Evolutionary conservation across 1,140 invertebrate species (phyloP), one percentile per base, ranked within the genome.

Genomic region (Cheumatopsyche charites): DNA sequence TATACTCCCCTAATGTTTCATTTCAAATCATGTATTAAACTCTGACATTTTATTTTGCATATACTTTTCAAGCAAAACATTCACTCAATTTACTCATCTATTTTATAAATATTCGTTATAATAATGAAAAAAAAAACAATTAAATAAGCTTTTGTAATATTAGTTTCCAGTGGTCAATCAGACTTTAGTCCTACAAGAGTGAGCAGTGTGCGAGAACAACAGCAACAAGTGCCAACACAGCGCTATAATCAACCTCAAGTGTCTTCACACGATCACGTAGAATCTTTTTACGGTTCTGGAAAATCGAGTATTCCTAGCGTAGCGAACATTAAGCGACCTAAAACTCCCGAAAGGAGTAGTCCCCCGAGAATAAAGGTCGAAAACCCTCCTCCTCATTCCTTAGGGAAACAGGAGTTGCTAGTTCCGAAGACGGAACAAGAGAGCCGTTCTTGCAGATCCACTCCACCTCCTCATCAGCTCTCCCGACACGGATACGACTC

Each of bases 341-440:
- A 73, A 82, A 86, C 67, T 83, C 84, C 88, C 2, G 89, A 90
- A 79, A 87, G 84, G 0, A 81, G 82, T 75, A 82, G 79, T 80
- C 88, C 86, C 78, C 85, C 87, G 77, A 85, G 81, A 73, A 82
- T 82, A 76, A 83, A 84, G 68, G 78, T 84, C 69, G 82, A 85
- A 73, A 63, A 15, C 15, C 55, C 19, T 12, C 23, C 21, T 9
- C 5, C 21, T 13, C 55, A 25, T 12, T 21, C 26, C 15, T 21
- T 36, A 2, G 25, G n/a, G 11, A 76, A 78, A 17, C 85, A 86
- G 78, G 87, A 88, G 63, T 81, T 90, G 72, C 80, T 91, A 68
- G 87, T 90, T 55, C 89, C 89, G 0, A 91, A 91, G 82, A 85
- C 87, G 77, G 78, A 76, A 21, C 69, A 70, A 15, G 75, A 76